These are phyloP conservation scores for Istiophorus platypterus DNA, from an alignment of 2,113 vertebrate species.

Conservation along the genomic window DNA sequence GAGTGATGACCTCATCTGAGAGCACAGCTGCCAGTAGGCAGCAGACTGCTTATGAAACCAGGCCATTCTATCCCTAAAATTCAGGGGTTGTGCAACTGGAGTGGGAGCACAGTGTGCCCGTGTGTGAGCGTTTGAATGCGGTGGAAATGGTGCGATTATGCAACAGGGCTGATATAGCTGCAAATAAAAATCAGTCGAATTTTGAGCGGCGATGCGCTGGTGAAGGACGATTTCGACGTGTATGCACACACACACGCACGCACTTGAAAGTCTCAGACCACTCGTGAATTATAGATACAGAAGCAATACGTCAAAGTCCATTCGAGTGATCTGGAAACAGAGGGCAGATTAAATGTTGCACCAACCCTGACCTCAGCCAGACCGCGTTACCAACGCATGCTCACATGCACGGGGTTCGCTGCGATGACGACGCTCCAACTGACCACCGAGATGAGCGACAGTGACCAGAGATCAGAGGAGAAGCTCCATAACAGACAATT, in stretches of 20 bases:
- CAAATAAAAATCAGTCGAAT: slow-evolving; percentile 44
- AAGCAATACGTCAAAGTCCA: slow-evolving; percentile 71
- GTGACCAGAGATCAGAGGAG: slow-evolving; percentile 34
- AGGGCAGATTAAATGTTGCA: slow-evolving; percentile 75
- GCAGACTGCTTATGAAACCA: slow-evolving; percentile 76
- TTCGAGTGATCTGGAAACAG: slow-evolving; percentile 77
- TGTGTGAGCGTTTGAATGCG: slow-evolving; percentile 57
- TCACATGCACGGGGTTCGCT: slow-evolving; percentile 36
- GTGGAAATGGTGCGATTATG: slow-evolving; percentile 67
- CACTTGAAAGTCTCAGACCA: slow-evolving; percentile 31
- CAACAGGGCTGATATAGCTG: slow-evolving; percentile 61
- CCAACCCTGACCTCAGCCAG: slow-evolving; percentile 69
- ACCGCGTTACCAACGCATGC: slow-evolving; percentile 60
- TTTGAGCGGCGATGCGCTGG: slow-evolving; percentile 22
- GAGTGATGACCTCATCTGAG: slow-evolving; percentile 74
- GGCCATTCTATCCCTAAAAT: slow-evolving; percentile 73
- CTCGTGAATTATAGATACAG: slow-evolving; percentile 76
- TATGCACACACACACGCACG: neutral
- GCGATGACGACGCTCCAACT: slow-evolving; percentile 42
- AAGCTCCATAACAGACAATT: slow-evolving; percentile 23
- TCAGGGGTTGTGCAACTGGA: slow-evolving; percentile 75
- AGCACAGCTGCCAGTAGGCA: slow-evolving; percentile 75
- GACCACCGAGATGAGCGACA: slow-evolving; percentile 45
- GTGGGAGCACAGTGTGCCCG: slow-evolving; percentile 54
- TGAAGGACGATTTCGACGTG: slow-evolving; percentile 13